Base-by-base conservation (phyloP, 2,888 invertebrate species). In the Nemoura dubitans region DNA sequence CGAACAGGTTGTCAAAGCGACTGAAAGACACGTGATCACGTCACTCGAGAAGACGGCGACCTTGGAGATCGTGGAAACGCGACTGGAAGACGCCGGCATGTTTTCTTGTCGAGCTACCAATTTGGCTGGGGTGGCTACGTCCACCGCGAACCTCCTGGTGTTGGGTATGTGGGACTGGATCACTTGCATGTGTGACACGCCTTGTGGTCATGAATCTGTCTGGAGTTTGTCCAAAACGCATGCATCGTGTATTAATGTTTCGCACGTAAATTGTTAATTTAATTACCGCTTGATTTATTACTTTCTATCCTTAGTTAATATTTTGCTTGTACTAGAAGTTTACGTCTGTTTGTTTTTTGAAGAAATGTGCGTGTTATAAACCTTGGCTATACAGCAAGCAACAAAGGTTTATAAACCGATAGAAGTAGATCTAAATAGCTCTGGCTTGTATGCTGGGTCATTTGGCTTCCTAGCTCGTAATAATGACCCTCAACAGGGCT, bases 51-150 rank as follows among this genome's bases (percentile, higher is more conserved):
- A 94, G 88, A 94, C 94, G 25, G 96, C 95, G 25, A 94, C 95
- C 43, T 91, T 97, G 87, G 95, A 95, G 91, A 95, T 97, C 89
- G 92, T 93, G 14, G 93, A 94, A 89, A 94, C 95, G 0, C 93
- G 93, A 88, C 94, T 94, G 82, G 94, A 95, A 89, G 96, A 97
- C 91, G 94, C 95, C 86, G 97, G 95, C 29, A 93, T 95, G 89
- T 96, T 96, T 91, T 95, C 95, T 5, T 96, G 96, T 90, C 94
- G 94, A 90, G 96, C 95, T 28, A 94, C 94, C 87, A 96, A 97
- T 90, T 93, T 94, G 87, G 95, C 95, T 87, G 97, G 97, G 86
- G 94, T 95, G 86, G 96, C 96, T n/a, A 95, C 95, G 30, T 95
- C 95, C 81, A 94, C 95, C 86, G 95, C 95, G 84, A 96, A 96